Conservation (phyloP, 1,140 invertebrate species). For the Notospermus geniculatus region DNA sequence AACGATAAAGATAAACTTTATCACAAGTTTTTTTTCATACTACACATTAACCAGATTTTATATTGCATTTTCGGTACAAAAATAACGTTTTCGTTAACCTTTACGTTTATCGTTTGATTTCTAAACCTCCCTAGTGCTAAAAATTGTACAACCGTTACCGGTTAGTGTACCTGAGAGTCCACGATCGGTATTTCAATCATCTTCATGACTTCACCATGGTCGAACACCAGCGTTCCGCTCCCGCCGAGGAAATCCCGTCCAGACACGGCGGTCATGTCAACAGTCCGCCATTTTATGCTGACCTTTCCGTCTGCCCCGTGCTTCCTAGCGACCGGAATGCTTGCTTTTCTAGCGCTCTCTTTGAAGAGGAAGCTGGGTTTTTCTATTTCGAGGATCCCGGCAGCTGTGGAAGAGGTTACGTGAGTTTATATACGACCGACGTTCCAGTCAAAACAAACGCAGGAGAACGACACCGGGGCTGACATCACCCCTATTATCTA, state of each 20-base stretch:
- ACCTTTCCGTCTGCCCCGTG: constrained; percentile 64
- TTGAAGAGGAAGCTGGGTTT: constrained; percentile 65
- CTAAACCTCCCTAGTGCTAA: too few relatives aligned
- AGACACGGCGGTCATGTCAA: constrained; percentile 63
- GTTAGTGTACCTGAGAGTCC: constrained; percentile 58
- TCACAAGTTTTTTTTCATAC: too few relatives aligned
- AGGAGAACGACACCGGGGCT: too few relatives aligned
- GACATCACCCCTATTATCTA: too few relatives aligned
- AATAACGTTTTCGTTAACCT: too few relatives aligned
- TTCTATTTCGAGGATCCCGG: constrained; percentile 64
- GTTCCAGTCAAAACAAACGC: too few relatives aligned
- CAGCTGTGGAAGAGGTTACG: constrained; percentile 55
- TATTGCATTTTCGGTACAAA: too few relatives aligned
- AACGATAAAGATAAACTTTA: too few relatives aligned
- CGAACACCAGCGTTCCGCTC: constrained; percentile 61
- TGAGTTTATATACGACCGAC: too few relatives aligned
- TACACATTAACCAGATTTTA: too few relatives aligned
- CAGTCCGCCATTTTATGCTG: constrained; percentile 61
- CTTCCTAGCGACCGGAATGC: constrained; percentile 59
- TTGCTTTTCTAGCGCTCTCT: constrained; percentile 62
- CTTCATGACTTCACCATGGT: constrained; percentile 61
- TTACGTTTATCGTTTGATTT: too few relatives aligned
- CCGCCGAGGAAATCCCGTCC: constrained; percentile 60
- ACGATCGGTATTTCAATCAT: constrained; percentile 64
- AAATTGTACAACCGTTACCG: too few relatives aligned